phyloP scores from a whole-genome alignment of 2,797 vertebrate species.

The Merluccius polli region DNA sequence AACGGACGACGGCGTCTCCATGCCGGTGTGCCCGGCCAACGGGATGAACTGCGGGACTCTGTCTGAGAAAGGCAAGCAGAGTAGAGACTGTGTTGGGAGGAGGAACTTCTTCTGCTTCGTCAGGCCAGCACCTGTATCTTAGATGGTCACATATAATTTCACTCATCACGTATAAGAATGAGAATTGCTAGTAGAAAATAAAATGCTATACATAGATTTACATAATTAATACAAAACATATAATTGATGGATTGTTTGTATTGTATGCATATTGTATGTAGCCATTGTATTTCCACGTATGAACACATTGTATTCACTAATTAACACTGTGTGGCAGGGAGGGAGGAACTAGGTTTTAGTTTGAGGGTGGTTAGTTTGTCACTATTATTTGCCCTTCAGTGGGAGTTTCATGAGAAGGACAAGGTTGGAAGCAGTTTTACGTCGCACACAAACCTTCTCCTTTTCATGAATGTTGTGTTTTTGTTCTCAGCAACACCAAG shows the following conservation, averaged over 20 bases:
- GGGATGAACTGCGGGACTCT: constrained; percentile 25
- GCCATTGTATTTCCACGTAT: neutral
- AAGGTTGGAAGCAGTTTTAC: neutral
- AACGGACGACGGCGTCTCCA: neutral
- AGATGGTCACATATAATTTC: no score
- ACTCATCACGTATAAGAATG: no score
- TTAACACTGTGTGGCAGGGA: no score
- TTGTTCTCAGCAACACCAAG: neutral
- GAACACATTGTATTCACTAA: no score
- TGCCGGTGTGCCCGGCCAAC: constrained; percentile 3
- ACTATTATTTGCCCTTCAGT: neutral
- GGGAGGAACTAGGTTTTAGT: neutral
- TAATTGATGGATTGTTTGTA: neutral
- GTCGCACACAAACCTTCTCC: neutral
- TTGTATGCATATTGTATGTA: neutral
- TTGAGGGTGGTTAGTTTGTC: neutral
- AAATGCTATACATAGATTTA: no score
- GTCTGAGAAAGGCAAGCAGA: neutral
- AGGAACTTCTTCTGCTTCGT: constrained; percentile 21
- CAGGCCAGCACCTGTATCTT: neutral
- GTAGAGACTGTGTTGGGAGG: constrained; percentile 10
- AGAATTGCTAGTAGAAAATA: no score
- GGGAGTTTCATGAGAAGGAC: neutral
- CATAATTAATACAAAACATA: neutral
- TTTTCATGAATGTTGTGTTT: neutral